Base-by-base conservation (phyloP, 2,113 vertebrate species). In the Lontra canadensis region DNA sequence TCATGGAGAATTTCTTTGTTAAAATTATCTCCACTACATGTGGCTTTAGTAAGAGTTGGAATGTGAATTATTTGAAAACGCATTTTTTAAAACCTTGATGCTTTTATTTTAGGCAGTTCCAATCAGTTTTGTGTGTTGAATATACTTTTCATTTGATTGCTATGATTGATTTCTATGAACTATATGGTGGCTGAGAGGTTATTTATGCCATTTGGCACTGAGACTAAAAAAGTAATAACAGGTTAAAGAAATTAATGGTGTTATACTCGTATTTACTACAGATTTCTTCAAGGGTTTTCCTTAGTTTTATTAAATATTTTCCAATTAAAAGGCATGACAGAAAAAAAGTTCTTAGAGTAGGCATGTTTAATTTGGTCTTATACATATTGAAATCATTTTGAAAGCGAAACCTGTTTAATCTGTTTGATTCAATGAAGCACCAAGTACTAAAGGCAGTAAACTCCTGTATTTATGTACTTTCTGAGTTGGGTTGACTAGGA, bases 81-180 rank as follows among this genome's bases (percentile, higher is more conserved):
- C 44, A 87, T 44, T 57, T 25, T 57, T 71, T 59, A 69, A 93
- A 84, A 1, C 0, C 11, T 26, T 88, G 17, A 0, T 79, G 78
- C 7, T 86, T 92, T 95, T 96, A 83, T 97, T 97, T 78, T 63
- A 85, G 84, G 7, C 49, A 94, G 88, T 85, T 83, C 4, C 2
- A 26, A 63, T 34, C 73, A 61, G 65, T 91, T 98, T 92, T 47
- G 0, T 44, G 1, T 59, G 12, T 25, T 29, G 1, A 85, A 88
- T 89, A 17, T 93, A 10, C 67, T 94, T 61, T 98, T 97, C 36
- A 81, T 21, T 26, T 93, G 57, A 49, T 42, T 13, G 7, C 86
- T 96, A 96, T 96, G 23, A 96, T 36, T 93, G 47, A 78, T 92
- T 97, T 98, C 52, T 97, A 55, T 7, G 42, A 97, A 76, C 61